These are phyloP conservation scores for Pantelozetes paolii DNA, from an alignment of 2,888 invertebrate genomes.

Conservation along the genomic window DNA sequence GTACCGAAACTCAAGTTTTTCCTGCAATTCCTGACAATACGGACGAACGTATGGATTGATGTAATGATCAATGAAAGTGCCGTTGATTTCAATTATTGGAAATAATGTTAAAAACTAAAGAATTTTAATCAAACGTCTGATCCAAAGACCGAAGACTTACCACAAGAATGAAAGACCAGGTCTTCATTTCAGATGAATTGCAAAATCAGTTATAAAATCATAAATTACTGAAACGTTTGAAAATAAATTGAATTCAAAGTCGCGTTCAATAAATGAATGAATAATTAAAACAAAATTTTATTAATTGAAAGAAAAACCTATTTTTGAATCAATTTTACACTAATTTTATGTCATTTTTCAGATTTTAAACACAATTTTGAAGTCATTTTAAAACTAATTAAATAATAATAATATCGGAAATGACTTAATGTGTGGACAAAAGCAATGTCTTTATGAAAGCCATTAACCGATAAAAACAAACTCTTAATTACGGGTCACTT, in stretches of 20 bases:
- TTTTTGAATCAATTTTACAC: too few species aligned
- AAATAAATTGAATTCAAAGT: too few species aligned
- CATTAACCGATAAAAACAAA: constrained; percentile 10
- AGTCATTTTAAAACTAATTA: background rate
- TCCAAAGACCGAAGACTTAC: background rate
- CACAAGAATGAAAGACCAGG: background rate
- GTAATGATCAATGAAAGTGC: background rate
- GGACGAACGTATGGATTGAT: background rate
- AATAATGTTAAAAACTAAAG: too few species aligned
- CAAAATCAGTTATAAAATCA: too few species aligned
- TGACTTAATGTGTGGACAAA: background rate
- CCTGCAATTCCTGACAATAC: constrained; percentile 1
- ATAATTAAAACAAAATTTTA: background rate
- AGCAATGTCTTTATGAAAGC: background rate
- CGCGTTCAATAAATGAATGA: background rate
- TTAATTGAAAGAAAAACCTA: too few species aligned
- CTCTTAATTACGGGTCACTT: constrained; percentile 41
- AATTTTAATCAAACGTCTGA: too few species aligned
- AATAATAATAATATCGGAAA: background rate
- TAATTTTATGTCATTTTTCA: too few species aligned
- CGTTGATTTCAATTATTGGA: background rate
- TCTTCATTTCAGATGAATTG: background rate
- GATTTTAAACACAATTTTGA: background rate
- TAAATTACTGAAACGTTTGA: too few species aligned
- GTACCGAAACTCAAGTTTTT: background rate